Base-by-base conservation (phyloP, 2,113 vertebrate genomes). In the Poeciliopsis turrubarensis region DNA sequence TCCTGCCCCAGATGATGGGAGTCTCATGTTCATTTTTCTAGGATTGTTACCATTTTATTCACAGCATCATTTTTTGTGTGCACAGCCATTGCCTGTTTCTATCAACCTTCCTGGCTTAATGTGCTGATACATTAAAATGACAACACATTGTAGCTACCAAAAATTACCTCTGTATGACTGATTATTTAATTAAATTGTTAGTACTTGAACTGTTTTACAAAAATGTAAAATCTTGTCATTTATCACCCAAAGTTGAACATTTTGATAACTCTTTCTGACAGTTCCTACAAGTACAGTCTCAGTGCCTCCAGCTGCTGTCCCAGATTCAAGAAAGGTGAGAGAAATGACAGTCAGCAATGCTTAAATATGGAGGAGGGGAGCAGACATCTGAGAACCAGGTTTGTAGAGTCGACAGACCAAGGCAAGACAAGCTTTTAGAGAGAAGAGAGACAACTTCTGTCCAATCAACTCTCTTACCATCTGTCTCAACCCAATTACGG, bases 1-100 rank as follows among this genome's bases (percentile, higher is more conserved):
- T 19, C 25, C 27, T 86, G 54, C 61, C 81, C 29, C 17, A 67
- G 29, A 84, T 72, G 71, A 65, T 44, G 31, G 65, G 82, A 73
- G 83, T 80, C 73, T 86, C 84, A 71, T 73, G 70, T 81, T 17
- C 64, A 75, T 57, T 81, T 76, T 67, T 84, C 37, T 14, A 9
- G 30, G 78, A 80, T 91, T 86, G 91, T 92, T 91, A 91, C 91
- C 89, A 83, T 91, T 93, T 90, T 69, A 84, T 82, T 57, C 68
- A 22, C 62, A 44, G 88, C 86, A 60, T 80, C 76, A 85, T 89
- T 86, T 86, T 5, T 14, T 69, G 80, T 89, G 88, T 89, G 86
- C 64, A 68, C 72, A 6, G 63, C 75, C 44, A 39, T n/a, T 60
- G 60, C 76, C 77, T 67, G 73, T 75, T 67, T 32, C 71, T 62